Conservation (phyloP, 2,113 vertebrate genomes). For the Nymphicus hollandicus region DNA sequence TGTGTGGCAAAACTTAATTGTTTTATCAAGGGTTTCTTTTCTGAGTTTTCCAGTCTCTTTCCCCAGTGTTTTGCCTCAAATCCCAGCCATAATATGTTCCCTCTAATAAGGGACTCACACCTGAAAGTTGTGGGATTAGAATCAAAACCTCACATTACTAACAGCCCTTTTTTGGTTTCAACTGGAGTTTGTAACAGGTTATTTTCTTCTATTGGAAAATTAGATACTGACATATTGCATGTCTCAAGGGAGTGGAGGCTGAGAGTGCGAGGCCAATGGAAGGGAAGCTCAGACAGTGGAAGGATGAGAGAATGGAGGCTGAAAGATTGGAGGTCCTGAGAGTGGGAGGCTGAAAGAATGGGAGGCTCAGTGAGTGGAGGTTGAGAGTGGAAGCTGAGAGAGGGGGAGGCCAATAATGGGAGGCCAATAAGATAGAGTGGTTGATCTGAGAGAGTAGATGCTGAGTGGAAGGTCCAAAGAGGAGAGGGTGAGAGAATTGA, state of each 20-base stretch:
- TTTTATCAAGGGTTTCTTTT: background rate
- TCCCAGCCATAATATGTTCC: constrained; percentile 14
- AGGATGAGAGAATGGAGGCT: background rate
- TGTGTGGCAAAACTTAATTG: constrained; percentile 19
- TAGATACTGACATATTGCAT: background rate
- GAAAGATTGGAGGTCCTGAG: background rate
- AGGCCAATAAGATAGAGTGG: background rate
- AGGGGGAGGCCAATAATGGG: background rate
- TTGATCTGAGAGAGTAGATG: background rate
- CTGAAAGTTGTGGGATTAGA: background rate
- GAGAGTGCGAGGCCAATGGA: background rate
- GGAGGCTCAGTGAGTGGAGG: background rate
- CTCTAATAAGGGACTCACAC: background rate
- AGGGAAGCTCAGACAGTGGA: background rate
- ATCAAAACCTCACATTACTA: background rate
- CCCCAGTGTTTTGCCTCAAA: constrained; percentile 18
- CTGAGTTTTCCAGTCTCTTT: constrained; percentile 2
- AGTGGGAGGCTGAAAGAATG: background rate
- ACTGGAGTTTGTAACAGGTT: background rate
- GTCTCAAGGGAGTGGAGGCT: background rate
- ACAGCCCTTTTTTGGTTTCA: background rate
- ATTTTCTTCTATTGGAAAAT: background rate
- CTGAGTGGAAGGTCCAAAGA: background rate
- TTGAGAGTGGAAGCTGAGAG: background rate
- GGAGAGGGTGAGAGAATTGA: background rate